Conservation (phyloP, 2,113 vertebrate genomes). For the Stomatorhinus ivindoensis region DNA sequence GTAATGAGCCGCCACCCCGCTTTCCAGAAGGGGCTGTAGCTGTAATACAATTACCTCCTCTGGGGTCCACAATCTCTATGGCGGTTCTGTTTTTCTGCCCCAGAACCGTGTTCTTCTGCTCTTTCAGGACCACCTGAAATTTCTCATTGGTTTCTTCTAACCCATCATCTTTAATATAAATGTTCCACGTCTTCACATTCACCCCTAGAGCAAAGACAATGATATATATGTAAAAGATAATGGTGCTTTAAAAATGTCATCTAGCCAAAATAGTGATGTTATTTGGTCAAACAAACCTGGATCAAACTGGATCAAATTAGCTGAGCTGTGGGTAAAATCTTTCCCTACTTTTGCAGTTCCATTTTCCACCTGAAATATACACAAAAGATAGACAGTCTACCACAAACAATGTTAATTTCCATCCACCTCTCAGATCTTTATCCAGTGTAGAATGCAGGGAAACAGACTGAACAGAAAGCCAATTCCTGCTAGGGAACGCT, state of each 20-base stretch:
- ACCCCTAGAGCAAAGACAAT: slow-evolving; percentile 54
- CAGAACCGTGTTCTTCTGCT: slow-evolving; percentile 53
- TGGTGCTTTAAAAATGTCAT: neutral
- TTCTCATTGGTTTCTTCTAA: slow-evolving; percentile 66
- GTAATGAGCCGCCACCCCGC: neutral
- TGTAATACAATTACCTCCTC: slow-evolving; percentile 44
- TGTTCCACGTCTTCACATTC: slow-evolving; percentile 58
- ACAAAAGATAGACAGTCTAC: neutral
- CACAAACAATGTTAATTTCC: neutral
- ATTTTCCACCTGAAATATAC: slow-evolving; percentile 52
- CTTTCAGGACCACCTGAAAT: slow-evolving; percentile 52
- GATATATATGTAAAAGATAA: neutral
- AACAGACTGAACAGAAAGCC: neutral
- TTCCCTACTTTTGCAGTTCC: slow-evolving; percentile 49
- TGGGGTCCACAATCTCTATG: slow-evolving; percentile 56
- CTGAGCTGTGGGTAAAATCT: slow-evolving; percentile 59
- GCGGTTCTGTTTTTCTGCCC: slow-evolving; percentile 51
- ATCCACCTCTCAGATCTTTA: neutral
- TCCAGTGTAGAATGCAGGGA: neutral
- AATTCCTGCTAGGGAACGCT: neutral
- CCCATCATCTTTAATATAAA: slow-evolving; percentile 58
- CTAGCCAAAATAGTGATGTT: neutral
- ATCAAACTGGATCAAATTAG: slow-evolving; percentile 60
- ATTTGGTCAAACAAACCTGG: slow-evolving; percentile 44
- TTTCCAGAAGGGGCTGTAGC: neutral